Evolutionary conservation across 2,113 vertebrate species (phyloP).

Genomic region (Cariama cristata): DNA sequence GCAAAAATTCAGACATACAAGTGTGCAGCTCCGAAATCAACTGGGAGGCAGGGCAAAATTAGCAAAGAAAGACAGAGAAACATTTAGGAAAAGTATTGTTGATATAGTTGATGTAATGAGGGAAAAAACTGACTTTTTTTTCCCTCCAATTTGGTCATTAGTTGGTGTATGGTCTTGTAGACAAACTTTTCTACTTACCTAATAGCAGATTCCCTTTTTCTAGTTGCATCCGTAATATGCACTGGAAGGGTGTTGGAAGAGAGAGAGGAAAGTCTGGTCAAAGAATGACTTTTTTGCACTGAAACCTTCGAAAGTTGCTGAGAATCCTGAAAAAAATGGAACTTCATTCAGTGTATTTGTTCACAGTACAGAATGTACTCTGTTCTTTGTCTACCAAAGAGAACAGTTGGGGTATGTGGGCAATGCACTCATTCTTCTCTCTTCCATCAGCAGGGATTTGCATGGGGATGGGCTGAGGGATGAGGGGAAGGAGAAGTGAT

Average conservation of each 20-base stretch:
- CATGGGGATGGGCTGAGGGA: not conserved
- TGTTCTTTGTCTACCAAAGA: not conserved
- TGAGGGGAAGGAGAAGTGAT: not conserved
- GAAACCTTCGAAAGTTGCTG: constrained; percentile 51
- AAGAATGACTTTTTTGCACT: constrained; percentile 81
- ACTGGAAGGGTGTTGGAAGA: constrained; percentile 90
- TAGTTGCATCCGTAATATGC: constrained; percentile 88
- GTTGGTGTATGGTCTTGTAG: not conserved
- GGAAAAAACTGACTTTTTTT: not conserved
- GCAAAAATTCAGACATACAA: not conserved
- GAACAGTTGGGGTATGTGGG: not conserved
- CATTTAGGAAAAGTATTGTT: not conserved
- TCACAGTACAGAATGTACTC: not conserved
- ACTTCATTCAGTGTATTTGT: not conserved
- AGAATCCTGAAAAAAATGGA: constrained; percentile 64
- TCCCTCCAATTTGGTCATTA: not conserved
- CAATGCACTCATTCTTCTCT: not conserved
- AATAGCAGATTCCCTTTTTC: constrained; percentile 85
- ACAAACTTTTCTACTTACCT: constrained; percentile 77
- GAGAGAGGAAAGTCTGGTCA: constrained; percentile 83
- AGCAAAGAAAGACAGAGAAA: not conserved
- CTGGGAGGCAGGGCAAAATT: not conserved
- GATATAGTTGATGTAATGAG: not conserved
- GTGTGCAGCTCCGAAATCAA: not conserved
- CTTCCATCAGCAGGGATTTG: not conserved